Evolutionary conservation across 2,797 vertebrate genomes (phyloP).

Genomic region (Macrochelys suwanniensis): DNA sequence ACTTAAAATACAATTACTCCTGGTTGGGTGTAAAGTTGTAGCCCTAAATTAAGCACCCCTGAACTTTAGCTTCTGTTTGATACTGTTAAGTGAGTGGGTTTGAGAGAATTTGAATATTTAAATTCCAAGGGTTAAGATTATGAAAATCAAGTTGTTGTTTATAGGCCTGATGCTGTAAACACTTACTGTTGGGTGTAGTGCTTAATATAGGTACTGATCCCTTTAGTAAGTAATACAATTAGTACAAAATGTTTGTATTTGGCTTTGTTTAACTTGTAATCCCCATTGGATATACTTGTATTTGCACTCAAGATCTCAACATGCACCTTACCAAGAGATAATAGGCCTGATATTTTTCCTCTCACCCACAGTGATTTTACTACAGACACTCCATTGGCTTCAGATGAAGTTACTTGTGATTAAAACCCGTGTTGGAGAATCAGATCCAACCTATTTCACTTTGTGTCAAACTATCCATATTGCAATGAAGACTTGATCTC

Average conservation of each 20-base stretch:
- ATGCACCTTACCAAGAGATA: slow-evolving; percentile 39
- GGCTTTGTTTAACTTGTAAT: slow-evolving; percentile 43
- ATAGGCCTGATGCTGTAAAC: neutral
- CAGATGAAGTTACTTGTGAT: slow-evolving; percentile 44
- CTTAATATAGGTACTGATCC: neutral
- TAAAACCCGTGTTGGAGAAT: neutral
- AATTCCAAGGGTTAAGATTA: neutral
- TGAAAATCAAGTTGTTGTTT: slow-evolving; percentile 13
- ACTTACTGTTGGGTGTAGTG: neutral
- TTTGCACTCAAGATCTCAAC: slow-evolving; percentile 48
- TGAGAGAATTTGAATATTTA: neutral
- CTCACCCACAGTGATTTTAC: slow-evolving; percentile 7
- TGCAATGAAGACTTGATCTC: slow-evolving; percentile 31
- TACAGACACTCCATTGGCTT: slow-evolving; percentile 16
- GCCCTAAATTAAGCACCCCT: neutral
- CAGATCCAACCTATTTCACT: slow-evolving; percentile 8
- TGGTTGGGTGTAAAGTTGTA: neutral
- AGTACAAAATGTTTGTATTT: slow-evolving; percentile 44
- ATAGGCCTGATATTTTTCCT: neutral
- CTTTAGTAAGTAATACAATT: neutral
- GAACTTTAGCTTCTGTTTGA: neutral
- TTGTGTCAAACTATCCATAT: slow-evolving; percentile 32
- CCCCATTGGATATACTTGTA: slow-evolving; percentile 3
- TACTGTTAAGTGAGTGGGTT: neutral
- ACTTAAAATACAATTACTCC: neutral